These are phyloP conservation scores for Leucopsar rothschildi DNA, from an alignment of 2,113 vertebrate genomes.

Conservation along the genomic window DNA sequence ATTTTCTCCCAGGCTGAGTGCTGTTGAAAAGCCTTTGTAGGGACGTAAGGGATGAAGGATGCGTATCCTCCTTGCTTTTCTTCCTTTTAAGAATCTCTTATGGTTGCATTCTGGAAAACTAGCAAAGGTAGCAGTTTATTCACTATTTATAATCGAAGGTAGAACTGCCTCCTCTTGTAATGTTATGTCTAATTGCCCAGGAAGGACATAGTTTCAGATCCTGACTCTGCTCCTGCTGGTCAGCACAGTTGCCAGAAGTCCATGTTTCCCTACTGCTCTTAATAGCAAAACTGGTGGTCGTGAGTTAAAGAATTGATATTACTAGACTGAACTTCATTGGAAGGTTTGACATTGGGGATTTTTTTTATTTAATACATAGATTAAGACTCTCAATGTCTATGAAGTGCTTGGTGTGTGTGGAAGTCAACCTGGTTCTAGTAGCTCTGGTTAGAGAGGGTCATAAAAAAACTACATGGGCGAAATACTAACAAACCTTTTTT, in stretches of 20 bases:
- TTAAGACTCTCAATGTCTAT: not conserved
- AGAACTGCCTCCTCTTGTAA: not conserved
- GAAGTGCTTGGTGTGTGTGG: not conserved
- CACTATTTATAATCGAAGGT: not conserved
- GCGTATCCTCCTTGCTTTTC: not conserved
- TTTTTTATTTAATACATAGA: not conserved
- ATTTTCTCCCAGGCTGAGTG: not conserved
- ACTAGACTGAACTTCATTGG: not conserved
- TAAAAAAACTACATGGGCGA: not conserved
- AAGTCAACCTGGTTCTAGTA: not conserved
- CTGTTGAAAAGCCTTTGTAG: conserved; percentile 38
- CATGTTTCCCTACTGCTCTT: conserved; percentile 4
- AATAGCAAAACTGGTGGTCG: conserved; percentile 32
- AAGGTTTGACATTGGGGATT: not conserved
- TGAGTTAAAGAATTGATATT: conserved; percentile 12
- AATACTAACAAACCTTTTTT: not conserved
- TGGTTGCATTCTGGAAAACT: not conserved
- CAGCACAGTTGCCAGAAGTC: conserved; percentile 24
- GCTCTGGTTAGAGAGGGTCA: not conserved
- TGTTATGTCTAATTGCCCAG: not conserved
- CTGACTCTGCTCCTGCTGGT: not conserved
- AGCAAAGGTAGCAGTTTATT: not conserved
- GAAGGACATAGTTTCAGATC: not conserved
- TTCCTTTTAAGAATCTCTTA: not conserved
- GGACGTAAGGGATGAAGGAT: not conserved